These are phyloP conservation scores for Taurulus bubalis DNA, from an alignment of 2,113 vertebrate species.

Conservation along the genomic window DNA sequence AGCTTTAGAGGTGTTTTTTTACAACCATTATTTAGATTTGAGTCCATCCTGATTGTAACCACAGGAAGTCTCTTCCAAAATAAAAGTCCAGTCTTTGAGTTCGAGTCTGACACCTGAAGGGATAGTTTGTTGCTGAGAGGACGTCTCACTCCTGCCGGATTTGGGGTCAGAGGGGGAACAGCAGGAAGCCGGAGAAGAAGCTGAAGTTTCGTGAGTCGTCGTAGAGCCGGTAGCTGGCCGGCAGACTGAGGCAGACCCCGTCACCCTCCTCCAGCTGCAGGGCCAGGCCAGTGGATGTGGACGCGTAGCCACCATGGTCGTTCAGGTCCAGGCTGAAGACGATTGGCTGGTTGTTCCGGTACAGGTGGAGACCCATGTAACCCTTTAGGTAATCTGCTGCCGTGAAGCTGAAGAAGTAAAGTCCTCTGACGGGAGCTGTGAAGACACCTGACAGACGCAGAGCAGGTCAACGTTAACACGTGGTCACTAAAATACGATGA, in stretches of 20 bases:
- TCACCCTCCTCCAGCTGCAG: conserved; percentile 66
- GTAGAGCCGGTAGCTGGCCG: conserved; percentile 76
- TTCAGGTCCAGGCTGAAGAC: conserved; percentile 73
- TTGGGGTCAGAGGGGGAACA: conserved; percentile 58
- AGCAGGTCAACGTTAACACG: neutral
- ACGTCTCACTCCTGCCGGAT: neutral
- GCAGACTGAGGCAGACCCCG: conserved; percentile 57
- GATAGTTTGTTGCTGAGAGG: neutral
- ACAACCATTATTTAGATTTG: neutral
- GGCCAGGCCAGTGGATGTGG: conserved; percentile 8
- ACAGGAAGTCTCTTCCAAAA: conserved; percentile 14
- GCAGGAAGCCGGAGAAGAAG: conserved; percentile 75
- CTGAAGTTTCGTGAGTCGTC: conserved; percentile 75
- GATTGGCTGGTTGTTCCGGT: conserved; percentile 66
- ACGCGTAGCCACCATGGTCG: conserved; percentile 73
- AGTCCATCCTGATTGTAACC: neutral
- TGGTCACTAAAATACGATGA: no score
- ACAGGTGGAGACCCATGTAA: conserved; percentile 76
- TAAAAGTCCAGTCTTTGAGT: neutral
- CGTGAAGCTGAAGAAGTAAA: conserved; percentile 78
- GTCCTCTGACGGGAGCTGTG: conserved; percentile 63
- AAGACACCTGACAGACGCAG: conserved; percentile 65
- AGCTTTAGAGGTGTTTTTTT: neutral
- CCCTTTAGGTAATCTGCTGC: conserved; percentile 74
- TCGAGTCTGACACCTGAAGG: neutral